Conservation (phyloP, 2,113 vertebrate species). For the Chaetodon trifascialis region DNA sequence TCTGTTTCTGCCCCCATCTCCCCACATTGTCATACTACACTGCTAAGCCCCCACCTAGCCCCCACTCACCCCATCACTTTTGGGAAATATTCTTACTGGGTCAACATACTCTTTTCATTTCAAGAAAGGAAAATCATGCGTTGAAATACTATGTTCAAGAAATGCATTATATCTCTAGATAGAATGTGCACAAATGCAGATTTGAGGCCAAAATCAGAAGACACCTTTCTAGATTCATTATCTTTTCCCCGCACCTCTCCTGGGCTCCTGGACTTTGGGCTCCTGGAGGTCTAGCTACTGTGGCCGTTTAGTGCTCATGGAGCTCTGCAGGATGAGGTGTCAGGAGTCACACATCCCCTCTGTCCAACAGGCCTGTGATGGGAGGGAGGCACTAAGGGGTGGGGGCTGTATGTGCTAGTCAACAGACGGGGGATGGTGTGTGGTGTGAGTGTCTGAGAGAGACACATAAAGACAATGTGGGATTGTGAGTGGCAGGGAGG, state of each 20-base stretch:
- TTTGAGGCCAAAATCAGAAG: not conserved
- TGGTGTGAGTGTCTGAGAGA: slow-evolving; percentile 9
- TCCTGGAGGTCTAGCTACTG: slow-evolving; percentile 49
- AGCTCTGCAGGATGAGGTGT: slow-evolving; percentile 35
- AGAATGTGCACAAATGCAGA: not conserved
- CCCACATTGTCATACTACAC: too few species aligned
- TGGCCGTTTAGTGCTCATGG: slow-evolving; percentile 38
- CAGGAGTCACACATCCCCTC: slow-evolving; percentile 51
- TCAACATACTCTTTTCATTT: too few species aligned
- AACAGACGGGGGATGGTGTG: slow-evolving; percentile 45
- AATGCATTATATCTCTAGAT: too few species aligned
- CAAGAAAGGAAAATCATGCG: too few species aligned
- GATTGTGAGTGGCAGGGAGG: slow-evolving; percentile 42
- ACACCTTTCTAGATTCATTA: not conserved
- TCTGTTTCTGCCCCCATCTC: too few species aligned
- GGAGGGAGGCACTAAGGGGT: not conserved
- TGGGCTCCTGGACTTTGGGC: slow-evolving; percentile 65
- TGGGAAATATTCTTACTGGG: too few species aligned
- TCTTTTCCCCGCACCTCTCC: slow-evolving; percentile 26
- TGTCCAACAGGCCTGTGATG: slow-evolving; percentile 4
- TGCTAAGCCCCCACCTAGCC: too few species aligned
- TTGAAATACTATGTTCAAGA: too few species aligned
- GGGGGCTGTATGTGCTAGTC: not conserved
- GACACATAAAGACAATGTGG: slow-evolving; percentile 28
- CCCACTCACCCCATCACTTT: too few species aligned